These are phyloP conservation scores for Bucco capensis DNA, from an alignment of 2,113 vertebrate species.

Conservation along the genomic window DNA sequence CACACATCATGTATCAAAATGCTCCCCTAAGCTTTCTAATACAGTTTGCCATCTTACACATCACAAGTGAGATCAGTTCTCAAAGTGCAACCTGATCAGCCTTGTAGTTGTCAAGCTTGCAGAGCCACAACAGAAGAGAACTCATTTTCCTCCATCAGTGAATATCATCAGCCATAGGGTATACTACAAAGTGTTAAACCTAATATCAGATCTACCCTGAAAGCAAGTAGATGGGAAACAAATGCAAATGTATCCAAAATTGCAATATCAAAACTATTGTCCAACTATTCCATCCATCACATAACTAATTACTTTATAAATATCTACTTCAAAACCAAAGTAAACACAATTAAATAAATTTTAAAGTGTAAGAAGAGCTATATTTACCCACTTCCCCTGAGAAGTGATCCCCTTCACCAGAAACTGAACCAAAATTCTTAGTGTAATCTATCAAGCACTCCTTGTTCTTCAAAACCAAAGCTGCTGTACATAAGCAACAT, in stretches of 20 bases:
- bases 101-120: background rate
- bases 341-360: background rate
- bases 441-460: background rate
- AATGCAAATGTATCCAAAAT: background rate
- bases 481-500: background rate
- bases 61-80: background rate
- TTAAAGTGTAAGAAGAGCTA: background rate
- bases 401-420: background rate
- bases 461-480: constrained; percentile 23
- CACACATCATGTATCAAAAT: background rate
- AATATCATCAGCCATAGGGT: background rate
- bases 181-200: background rate
- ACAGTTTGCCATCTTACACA: background rate
- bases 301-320: background rate
- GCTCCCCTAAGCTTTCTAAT: background rate
- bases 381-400: background rate
- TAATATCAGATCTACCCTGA: background rate
- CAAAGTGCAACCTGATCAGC: background rate
- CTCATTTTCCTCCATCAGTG: background rate
- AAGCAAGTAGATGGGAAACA: background rate
- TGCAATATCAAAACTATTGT: background rate
- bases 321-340: background rate
- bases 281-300: background rate
- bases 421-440: background rate
- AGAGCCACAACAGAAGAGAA: background rate